phyloP scores from a whole-genome alignment of 64 coral and sea anemone genomes.

The Dendronephthya gigantea region DNA sequence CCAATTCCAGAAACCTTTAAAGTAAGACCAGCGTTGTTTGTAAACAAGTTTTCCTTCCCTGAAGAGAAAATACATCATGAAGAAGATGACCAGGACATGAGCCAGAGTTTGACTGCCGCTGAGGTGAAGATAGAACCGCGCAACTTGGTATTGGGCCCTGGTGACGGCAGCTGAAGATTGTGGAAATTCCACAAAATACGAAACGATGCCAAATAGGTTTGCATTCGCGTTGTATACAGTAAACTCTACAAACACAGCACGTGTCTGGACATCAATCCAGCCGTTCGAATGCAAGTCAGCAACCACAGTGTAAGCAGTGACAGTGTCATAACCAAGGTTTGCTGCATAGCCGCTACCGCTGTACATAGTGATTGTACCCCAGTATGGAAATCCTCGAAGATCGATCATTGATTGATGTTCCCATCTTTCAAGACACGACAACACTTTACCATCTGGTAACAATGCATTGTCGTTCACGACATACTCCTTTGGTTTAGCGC shows the following conservation, averaged over 20 bases:
- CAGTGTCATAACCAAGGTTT: conserved; percentile 63
- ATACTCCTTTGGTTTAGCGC: conserved; percentile 43
- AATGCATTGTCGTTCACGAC: conserved; percentile 54
- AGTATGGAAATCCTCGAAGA: conserved; percentile 68
- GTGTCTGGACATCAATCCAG: conserved; percentile 55
- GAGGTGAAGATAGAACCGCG: conserved; percentile 45
- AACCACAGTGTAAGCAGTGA: conserved; percentile 64
- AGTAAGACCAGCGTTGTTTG: conserved; percentile 54
- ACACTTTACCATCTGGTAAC: conserved; percentile 49
- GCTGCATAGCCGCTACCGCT: conserved; percentile 68
- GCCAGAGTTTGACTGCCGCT: conserved; percentile 20
- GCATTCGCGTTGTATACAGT: neutral
- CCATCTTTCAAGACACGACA: conserved; percentile 83
- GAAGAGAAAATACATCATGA: conserved; percentile 79
- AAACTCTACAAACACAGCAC: conserved; percentile 8
- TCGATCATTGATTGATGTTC: conserved; percentile 36
- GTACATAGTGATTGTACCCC: conserved; percentile 53
- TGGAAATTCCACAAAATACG: conserved; percentile 69
- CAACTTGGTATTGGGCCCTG: conserved; percentile 31
- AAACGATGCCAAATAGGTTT: conserved; percentile 76
- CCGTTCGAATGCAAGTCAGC: conserved; percentile 78
- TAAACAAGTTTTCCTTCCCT: conserved; percentile 64
- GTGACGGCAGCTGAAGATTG: conserved; percentile 61
- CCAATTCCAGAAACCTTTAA: conserved; percentile 90
- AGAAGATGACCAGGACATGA: conserved; percentile 11